These are phyloP conservation scores for Clavelina lepadiformis DNA, from an alignment of 23 tunicate genomes.

Conservation along the genomic window DNA sequence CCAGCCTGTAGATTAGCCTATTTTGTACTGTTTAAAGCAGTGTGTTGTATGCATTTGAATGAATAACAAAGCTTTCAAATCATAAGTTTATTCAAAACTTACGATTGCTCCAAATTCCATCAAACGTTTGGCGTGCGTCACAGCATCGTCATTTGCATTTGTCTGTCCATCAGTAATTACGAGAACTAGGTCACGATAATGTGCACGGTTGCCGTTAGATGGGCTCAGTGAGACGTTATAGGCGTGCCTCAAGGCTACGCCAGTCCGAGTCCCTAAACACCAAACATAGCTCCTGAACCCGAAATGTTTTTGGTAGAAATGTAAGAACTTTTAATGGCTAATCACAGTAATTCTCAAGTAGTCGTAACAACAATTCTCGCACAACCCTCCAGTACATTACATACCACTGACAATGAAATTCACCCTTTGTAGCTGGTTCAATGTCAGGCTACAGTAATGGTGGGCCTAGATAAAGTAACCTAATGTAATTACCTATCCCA, in stretches of 20 bases:
- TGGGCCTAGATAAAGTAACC: background rate
- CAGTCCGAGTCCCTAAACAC: conserved; percentile 38
- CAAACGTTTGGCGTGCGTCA: conserved; percentile 7
- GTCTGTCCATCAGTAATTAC: conserved; percentile 40
- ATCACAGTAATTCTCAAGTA: too few relatives aligned
- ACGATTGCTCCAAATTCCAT: conserved; percentile 30
- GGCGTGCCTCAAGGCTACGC: conserved; percentile 29
- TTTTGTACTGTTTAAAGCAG: too few relatives aligned
- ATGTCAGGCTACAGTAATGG: too few relatives aligned
- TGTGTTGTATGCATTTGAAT: too few relatives aligned
- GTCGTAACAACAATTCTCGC: too few relatives aligned
- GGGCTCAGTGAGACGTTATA: conserved; percentile 6
- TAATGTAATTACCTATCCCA: conserved; percentile 20
- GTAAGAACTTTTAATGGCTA: too few relatives aligned
- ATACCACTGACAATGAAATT: too few relatives aligned
- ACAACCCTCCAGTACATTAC: background rate
- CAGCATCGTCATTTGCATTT: conserved; percentile 16
- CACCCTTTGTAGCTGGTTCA: too few relatives aligned
- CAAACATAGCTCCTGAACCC: background rate
- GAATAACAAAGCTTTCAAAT: too few relatives aligned
- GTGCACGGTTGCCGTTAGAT: conserved; percentile 22
- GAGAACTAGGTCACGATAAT: conserved; percentile 28
- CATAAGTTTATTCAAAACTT: too few relatives aligned
- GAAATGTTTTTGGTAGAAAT: too few relatives aligned
- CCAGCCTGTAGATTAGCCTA: too few relatives aligned